Percentiles rank a stretch among this genome's conserved stretches.
Evolutionary conservation across 2,888 invertebrate genomes (phyloP).

Genomic region (Conomelus anceps): DNA sequence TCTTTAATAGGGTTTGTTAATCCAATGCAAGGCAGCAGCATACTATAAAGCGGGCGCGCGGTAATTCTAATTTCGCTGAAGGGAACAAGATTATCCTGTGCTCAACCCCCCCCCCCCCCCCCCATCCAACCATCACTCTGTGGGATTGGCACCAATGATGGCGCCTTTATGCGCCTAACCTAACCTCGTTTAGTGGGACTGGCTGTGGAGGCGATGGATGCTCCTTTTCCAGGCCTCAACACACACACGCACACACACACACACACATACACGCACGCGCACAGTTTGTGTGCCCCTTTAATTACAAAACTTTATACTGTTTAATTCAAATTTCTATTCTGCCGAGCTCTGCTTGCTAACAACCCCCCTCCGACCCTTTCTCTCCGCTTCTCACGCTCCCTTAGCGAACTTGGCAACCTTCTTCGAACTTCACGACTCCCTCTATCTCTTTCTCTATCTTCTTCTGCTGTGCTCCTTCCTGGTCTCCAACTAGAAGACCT

Average conservation of each 20-base stretch:
- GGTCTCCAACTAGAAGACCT: background rate
- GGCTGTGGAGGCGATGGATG: background rate
- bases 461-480: background rate
- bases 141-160: background rate
- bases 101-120: conserved; percentile 10
- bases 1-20: conserved; percentile 31
- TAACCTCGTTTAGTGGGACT: conserved; percentile 14
- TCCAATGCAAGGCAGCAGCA: conserved; percentile 22
- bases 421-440: background rate
- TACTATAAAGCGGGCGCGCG: conserved; percentile 14
- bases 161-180: conserved; percentile 1
- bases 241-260: background rate
- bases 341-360: background rate
- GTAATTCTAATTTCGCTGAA: conserved; percentile 23
- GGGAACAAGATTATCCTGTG: conserved; percentile 18
- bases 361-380: background rate
- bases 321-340: conserved; percentile 14
- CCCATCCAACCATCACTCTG: background rate
- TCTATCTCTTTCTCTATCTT: background rate
- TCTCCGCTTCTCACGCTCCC: too few relatives aligned
- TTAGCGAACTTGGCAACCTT: background rate
- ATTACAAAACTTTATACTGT: conserved; percentile 18
- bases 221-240: conserved; percentile 4
- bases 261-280: background rate
- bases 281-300: conserved; percentile 15